Base-by-base conservation (phyloP, 2,888 invertebrate genomes). In the Drosophila siamana region DNA sequence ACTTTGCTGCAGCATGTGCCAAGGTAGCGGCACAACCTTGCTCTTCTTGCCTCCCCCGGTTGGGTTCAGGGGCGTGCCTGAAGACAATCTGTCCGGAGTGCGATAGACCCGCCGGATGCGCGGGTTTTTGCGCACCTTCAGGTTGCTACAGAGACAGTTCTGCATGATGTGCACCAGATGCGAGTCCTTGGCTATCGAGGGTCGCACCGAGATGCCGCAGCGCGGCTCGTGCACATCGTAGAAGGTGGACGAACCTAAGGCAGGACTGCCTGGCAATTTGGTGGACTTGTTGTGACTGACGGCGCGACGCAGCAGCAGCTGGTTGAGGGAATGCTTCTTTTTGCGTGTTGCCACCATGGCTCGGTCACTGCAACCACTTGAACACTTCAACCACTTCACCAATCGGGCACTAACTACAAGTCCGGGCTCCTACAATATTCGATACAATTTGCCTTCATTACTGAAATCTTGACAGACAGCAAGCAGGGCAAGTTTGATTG, bases 311-410 rank as follows among this genome's bases (percentile, higher is more conserved):
- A 70, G 15, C 9, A 86, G 40, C 2, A 48, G 4, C 33, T 62
- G 82, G 43, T 81, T 82, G 1, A 15, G 44, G 0, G 71, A 38
- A 26, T 60, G 62, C 9, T 56, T 75, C 33, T 28, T 79, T 38
- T 24, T 66, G 11, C 38, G 51, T 9, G 26, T 46, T n/a, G 11
- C 52, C 44, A 38, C 44, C 81, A 81, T 81, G 2, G 16, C 38
- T 44, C 28, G 2, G 16, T 38, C 41, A 33, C 16, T n/a, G n/a
- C 26, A 22, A 7, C n/a, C n/a, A n/a, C n/a, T n/a, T n/a, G n/a
- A n/a, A n/a, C n/a, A n/a, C n/a, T n/a, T n/a, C n/a, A n/a, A n/a
- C n/a, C 40, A 30, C 11, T 22, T 50, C 6, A 7, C 26, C 22
- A 16, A 6, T 47, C 13, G 7, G 7, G 11, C n/a, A n/a, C n/a